These are phyloP conservation scores for Agrotis puta DNA, from an alignment of 2,888 invertebrate genomes.

Conservation along the genomic window DNA sequence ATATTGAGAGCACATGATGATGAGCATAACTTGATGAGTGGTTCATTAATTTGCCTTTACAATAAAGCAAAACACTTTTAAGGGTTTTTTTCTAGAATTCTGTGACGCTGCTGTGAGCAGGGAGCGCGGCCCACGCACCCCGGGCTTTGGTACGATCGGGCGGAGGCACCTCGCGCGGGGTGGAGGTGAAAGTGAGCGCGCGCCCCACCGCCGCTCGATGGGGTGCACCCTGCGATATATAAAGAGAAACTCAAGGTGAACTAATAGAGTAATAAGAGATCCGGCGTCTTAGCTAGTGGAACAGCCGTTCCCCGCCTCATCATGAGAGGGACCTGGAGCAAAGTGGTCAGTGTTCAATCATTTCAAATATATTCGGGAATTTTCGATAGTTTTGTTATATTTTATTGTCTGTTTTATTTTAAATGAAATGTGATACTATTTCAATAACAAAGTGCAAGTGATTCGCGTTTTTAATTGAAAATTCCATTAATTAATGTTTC, in stretches of 20 bases:
- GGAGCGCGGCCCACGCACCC: constrained; percentile 70
- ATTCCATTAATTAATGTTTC: background rate
- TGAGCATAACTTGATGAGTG: too few species aligned
- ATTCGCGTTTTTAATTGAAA: constrained; percentile 8
- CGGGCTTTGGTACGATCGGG: constrained; percentile 38
- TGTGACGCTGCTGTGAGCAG: background rate
- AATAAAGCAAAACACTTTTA: background rate
- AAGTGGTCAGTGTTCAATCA: constrained; percentile 90
- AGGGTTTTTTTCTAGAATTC: background rate
- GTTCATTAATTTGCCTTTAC: background rate
- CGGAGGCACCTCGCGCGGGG: constrained; percentile 65
- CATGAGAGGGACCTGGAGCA: constrained; percentile 92
- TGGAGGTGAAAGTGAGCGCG: constrained; percentile 81
- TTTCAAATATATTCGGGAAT: constrained; percentile 50
- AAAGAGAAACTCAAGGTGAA: constrained; percentile 78
- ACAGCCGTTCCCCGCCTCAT: constrained; percentile 85
- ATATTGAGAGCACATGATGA: too few species aligned
- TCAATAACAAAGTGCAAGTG: constrained; percentile 42
- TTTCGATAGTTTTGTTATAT: constrained; percentile 9
- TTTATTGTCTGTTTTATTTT: background rate
- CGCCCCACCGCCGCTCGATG: constrained; percentile 76
- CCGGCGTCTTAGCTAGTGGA: constrained; percentile 82
- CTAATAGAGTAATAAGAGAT: constrained; percentile 85
- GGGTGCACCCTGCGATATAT: constrained; percentile 84
- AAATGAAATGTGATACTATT: constrained; percentile 32